Evolutionary conservation across 1,140 invertebrate species (phyloP).

Genomic region (Conus ventricosus): DNA sequence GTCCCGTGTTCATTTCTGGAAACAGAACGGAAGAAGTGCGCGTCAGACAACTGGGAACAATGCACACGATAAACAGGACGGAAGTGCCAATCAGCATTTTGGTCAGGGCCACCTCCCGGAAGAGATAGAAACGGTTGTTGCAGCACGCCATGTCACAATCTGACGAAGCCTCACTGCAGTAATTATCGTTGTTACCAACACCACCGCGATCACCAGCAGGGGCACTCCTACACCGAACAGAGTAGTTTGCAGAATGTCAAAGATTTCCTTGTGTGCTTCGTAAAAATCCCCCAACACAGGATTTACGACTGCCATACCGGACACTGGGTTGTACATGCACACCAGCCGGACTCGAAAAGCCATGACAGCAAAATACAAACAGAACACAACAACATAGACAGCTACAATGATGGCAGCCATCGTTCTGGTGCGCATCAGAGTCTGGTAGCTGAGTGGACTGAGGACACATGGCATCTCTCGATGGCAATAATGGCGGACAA

Average conservation of each 20-base stretch:
- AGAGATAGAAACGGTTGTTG: not conserved
- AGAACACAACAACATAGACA: not conserved
- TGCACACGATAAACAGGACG: conserved; percentile 3
- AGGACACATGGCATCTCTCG: not conserved
- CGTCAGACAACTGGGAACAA: not conserved
- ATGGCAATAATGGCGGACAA: not conserved
- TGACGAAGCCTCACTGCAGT: not conserved
- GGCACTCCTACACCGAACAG: not conserved
- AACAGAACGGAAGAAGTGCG: not conserved
- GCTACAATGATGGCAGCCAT: not conserved
- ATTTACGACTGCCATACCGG: not conserved
- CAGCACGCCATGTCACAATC: not conserved
- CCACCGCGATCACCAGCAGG: not conserved
- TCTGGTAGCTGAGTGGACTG: not conserved
- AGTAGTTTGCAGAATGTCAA: not conserved
- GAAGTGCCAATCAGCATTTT: conserved; percentile 24
- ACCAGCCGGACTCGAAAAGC: not conserved
- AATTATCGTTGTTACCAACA: not conserved
- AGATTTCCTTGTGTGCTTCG: not conserved
- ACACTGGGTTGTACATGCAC: not conserved
- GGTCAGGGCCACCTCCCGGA: not conserved
- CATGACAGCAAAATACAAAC: not conserved
- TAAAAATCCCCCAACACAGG: not conserved
- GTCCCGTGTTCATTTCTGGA: not conserved
- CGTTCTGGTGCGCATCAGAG: not conserved